Percentiles rank a stretch among this genome's conserved stretches.
These are phyloP conservation scores for Cochlearius cochlearius DNA, from an alignment of 2,113 vertebrate species.

Conservation along the genomic window DNA sequence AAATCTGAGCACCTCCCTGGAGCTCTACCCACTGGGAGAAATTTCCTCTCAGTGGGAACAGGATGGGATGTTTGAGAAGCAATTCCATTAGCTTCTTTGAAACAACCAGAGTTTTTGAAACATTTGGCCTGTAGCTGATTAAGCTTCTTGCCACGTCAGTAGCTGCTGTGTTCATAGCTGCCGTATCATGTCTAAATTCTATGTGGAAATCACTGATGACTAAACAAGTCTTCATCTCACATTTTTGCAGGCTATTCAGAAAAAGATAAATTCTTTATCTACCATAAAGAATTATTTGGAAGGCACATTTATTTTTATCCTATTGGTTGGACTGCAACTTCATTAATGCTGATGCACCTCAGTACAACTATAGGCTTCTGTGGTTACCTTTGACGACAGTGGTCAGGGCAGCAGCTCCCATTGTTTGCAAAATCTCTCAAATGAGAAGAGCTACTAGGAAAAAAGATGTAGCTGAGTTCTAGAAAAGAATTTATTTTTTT, in stretches of 20 bases:
- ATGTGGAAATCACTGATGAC: neutral
- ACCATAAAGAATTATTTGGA: neutral
- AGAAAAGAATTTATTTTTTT: neutral
- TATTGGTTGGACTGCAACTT: neutral
- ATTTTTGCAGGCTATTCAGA: neutral
- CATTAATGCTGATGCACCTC: neutral
- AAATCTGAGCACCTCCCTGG: neutral
- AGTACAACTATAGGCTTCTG: neutral
- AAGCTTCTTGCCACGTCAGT: neutral
- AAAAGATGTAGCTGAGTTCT: neutral
- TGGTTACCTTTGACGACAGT: neutral
- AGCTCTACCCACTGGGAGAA: neutral
- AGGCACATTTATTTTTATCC: neutral
- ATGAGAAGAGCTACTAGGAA: neutral
- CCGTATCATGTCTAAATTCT: neutral
- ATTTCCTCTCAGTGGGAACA: neutral
- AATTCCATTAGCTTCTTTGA: neutral
- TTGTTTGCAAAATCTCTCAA: neutral
- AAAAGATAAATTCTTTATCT: neutral
- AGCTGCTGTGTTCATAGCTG: neutral
- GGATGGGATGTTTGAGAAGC: neutral
- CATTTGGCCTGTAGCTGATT: neutral
- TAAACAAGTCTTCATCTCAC: neutral
- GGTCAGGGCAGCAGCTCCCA: neutral
- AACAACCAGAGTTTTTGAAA: conserved; percentile 3